Evolutionary conservation across 2,113 vertebrate species (phyloP).

Genomic region (Benitochromis conjunctus): DNA sequence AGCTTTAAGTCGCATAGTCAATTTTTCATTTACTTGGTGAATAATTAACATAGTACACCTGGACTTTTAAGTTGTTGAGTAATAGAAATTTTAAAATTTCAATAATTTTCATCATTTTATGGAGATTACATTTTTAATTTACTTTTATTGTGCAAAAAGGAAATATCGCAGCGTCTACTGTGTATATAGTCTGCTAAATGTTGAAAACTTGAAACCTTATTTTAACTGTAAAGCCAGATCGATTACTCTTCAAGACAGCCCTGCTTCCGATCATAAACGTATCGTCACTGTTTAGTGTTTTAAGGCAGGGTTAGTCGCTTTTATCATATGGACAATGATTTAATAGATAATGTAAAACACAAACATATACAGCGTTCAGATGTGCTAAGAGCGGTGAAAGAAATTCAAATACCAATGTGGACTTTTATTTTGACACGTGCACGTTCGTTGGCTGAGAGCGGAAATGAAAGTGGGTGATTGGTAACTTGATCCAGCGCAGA

Average conservation of each 20-base stretch:
- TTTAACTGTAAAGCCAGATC: background rate
- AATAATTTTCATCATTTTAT: background rate
- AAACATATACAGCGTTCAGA: background rate
- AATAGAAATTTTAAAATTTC: background rate
- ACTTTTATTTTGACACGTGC: constrained; percentile 18
- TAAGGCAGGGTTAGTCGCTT: background rate
- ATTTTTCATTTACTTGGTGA: background rate
- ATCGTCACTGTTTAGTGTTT: background rate
- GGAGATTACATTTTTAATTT: background rate
- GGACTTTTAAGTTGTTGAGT: background rate
- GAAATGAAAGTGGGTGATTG: background rate
- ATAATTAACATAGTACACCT: background rate
- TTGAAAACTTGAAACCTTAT: background rate
- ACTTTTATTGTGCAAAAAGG: background rate
- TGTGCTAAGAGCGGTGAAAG: background rate
- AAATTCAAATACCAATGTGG: background rate
- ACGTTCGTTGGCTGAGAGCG: background rate
- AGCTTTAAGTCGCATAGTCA: background rate
- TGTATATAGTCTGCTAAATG: background rate
- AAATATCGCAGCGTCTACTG: background rate
- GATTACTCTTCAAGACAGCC: background rate
- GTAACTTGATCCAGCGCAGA: background rate
- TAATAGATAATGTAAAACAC: background rate
- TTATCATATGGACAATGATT: background rate
- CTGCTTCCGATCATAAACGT: background rate